Base-by-base conservation (phyloP, 2,113 vertebrate genomes). In the Prinia subflava region DNA sequence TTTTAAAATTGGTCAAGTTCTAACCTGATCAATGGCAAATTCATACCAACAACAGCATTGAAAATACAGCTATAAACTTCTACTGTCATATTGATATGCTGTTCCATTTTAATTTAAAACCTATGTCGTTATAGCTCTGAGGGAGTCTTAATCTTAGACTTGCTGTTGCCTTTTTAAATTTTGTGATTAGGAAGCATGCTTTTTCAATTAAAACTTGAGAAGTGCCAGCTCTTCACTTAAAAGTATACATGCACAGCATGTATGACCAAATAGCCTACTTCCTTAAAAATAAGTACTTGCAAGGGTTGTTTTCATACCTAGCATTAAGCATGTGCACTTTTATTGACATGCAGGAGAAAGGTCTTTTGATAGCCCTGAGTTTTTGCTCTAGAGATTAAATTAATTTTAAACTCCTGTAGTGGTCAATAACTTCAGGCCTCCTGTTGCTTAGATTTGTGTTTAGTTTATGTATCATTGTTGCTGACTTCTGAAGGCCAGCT, bases 201-300 rank as follows among this genome's bases (percentile, higher is more conserved):
- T 96, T 95, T 94, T 77, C 62, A 76, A 2, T 88, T 86, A 18
- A 94, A 85, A 86, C 46, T 86, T 86, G 17, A 0, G 0, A 91
- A 95, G 90, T 94, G 92, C 91, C 91, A 96, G 81, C 46, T 86
- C 55, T 92, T 91, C 71, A 87, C 75, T 87, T 83, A 68, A 83
- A 93, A 87, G 49, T 39, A 55, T 67, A 91, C 67, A 71, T 96
- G 93, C 84, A n/a, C 35, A 91, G 67, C 63, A 63, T 94, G 75
- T 94, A 73, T 82, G 41, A 76, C 63, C 41, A 89, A 69, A 41
- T 76, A 85, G 63, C 60, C 63, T 82, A 9, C 63, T 87, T 78
- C 17, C 33, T 87, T 46, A 46, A 70, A 76, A 85, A 64, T 14
- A 67, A 49, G 35, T 87, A 79, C 39, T 76, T 91, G 28, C 4